These are phyloP conservation scores for Ferrisia virgata DNA, from an alignment of 2,888 invertebrate species.

Conservation along the genomic window DNA sequence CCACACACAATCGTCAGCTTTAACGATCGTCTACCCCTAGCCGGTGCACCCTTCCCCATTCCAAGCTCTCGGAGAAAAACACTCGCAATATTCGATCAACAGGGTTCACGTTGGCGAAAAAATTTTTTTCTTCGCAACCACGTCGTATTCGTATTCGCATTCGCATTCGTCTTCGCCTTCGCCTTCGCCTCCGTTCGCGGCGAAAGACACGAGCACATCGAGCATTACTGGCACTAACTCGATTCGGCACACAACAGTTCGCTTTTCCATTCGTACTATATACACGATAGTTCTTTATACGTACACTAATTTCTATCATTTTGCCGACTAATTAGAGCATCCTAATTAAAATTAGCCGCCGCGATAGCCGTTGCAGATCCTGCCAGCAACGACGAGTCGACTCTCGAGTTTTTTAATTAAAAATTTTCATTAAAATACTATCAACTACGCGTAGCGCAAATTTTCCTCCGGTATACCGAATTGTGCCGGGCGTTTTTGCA, in stretches of 20 bases:
- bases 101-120: background rate
- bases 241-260: background rate
- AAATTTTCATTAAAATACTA: slow-evolving; percentile 20
- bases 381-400: background rate
- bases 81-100: background rate
- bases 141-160: no score
- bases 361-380: background rate
- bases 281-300: background rate
- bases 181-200: background rate
- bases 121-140: background rate
- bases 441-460: background rate
- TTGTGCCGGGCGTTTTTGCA: background rate
- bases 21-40: background rate
- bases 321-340: slow-evolving; percentile 6
- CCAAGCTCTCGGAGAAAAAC: background rate
- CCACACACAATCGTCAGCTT: background rate
- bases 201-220: background rate
- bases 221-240: background rate
- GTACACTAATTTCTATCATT: background rate
- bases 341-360: background rate
- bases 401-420: slow-evolving; percentile 14
- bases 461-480: background rate
- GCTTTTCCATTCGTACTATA: background rate
- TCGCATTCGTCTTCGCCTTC: background rate
- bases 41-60: background rate